Evolutionary conservation across 2,888 invertebrate species (phyloP).

Genomic region (Zygogramma bicolorata): DNA sequence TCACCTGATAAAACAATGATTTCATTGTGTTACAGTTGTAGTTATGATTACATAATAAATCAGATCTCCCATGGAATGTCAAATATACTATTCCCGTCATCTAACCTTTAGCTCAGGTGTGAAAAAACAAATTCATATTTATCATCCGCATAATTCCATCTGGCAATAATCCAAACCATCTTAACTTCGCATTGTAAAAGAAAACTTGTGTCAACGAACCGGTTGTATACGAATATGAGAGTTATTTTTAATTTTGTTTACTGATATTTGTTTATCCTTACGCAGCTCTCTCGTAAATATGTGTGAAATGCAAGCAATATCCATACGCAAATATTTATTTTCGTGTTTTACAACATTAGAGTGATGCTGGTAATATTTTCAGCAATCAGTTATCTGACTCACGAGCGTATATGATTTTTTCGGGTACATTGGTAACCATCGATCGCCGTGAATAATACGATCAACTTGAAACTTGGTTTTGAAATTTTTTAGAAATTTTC

Average conservation of each 20-base stretch:
- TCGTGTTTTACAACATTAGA: background rate
- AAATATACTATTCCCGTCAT: no score
- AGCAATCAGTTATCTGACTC: background rate
- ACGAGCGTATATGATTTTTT: background rate
- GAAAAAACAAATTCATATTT: background rate
- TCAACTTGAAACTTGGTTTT: no score
- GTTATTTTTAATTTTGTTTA: slow-evolving; percentile 28
- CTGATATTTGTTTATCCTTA: slow-evolving; percentile 12
- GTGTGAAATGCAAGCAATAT: background rate
- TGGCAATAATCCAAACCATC: background rate
- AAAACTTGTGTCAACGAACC: slow-evolving; percentile 27
- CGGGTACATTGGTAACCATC: no score
- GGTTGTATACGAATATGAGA: slow-evolving; percentile 20
- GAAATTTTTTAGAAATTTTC: no score
- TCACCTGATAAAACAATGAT: no score
- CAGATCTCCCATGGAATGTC: no score
- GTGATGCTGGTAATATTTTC: background rate
- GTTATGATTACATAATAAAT: no score
- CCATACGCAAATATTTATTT: background rate
- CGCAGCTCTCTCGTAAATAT: background rate
- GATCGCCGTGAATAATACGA: no score
- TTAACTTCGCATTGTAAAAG: background rate
- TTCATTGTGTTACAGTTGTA: no score
- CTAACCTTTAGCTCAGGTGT: no score
- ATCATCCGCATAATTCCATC: background rate